Evolutionary conservation across 2,888 invertebrate species (phyloP), one percentile per base, ranked within the genome.

Genomic region (Oxycera nigricornis): DNA sequence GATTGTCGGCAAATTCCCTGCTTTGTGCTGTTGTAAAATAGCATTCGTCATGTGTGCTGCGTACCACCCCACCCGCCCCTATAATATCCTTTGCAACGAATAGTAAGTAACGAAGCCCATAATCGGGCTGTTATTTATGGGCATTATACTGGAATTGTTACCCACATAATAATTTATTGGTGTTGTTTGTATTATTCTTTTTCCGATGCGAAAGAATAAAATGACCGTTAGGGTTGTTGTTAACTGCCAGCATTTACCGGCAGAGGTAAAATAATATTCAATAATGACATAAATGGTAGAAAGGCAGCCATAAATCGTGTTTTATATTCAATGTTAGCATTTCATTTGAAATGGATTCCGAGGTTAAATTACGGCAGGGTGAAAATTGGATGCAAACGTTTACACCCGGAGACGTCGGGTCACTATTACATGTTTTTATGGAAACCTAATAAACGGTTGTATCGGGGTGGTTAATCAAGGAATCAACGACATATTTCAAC

Each of bases 71-170:
- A 41, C 62, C 9, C 9, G 20, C 39, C 41, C 39, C 39, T 24
- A 39, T 39, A 67, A 67, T 26, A 26, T 39, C 14, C 14, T 22
- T 22, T n/a, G 1, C 41, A 55, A 55, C 24, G 22, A 39, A 62
- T 22, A 26, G 67, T 41, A 67, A 67, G 67, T 67, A 67, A 67
- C 14, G 67, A 9, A 30, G 67, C 41, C 67, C 39, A 67, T 67
- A 67, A 67, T 67, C 67, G 67, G 67, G 22, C 67, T 67, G 67
- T 67, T 67, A 67, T 67, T 67, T 67, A 67, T 67, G 41, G 41
- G 28, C 46, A 67, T 67, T 67, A 67, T 67, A 41, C 67, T 31
- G 46, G 46, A 67, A 67, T 67, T 67, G 67, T 67, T 67, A 31
- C 67, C 67, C 20, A n/a, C 22, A 26, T 22, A 17, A 67, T 67